Evolutionary conservation across 2,113 vertebrate genomes (phyloP).

Genomic region (Strix aluco): DNA sequence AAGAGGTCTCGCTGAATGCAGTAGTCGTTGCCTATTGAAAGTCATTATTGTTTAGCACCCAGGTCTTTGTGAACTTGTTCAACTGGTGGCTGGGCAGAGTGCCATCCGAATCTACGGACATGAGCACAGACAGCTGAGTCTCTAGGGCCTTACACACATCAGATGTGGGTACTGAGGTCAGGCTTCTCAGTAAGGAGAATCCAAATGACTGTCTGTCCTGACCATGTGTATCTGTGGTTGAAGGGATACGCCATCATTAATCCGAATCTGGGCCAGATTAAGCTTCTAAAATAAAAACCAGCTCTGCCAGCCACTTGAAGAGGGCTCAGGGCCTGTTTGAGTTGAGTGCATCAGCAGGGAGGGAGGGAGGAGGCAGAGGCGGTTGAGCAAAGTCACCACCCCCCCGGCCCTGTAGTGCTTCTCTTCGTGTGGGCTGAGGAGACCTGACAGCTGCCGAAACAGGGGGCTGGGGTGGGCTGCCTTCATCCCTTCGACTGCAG

Average conservation of each 20-base stretch:
- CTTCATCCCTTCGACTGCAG: not conserved
- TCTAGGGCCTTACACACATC: constrained; percentile 31
- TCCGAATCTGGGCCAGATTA: constrained; percentile 69
- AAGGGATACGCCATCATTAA: constrained; percentile 56
- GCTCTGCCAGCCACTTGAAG: constrained; percentile 58
- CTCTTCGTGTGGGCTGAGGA: not conserved
- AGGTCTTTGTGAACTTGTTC: constrained; percentile 54
- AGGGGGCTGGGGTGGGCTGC: not conserved
- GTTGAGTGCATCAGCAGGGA: not conserved
- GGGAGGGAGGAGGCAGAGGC: not conserved
- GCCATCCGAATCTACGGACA: not conserved
- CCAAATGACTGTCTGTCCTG: constrained; percentile 56
- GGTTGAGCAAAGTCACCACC: not conserved
- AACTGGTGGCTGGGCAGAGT: constrained; percentile 51
- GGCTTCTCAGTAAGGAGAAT: constrained; percentile 49
- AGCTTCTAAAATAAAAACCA: constrained; percentile 74
- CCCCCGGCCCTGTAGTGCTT: not conserved
- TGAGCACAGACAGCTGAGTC: constrained; percentile 28
- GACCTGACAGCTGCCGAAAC: not conserved
- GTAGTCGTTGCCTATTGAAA: constrained; percentile 30
- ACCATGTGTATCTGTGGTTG: constrained; percentile 71
- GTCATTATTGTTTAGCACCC: constrained; percentile 60
- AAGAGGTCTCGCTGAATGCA: constrained; percentile 50
- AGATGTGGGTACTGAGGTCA: constrained; percentile 61
- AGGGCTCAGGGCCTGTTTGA: not conserved